Evolutionary conservation across 1,140 invertebrate species (phyloP).

Genomic region (Saccostrea glomerata): DNA sequence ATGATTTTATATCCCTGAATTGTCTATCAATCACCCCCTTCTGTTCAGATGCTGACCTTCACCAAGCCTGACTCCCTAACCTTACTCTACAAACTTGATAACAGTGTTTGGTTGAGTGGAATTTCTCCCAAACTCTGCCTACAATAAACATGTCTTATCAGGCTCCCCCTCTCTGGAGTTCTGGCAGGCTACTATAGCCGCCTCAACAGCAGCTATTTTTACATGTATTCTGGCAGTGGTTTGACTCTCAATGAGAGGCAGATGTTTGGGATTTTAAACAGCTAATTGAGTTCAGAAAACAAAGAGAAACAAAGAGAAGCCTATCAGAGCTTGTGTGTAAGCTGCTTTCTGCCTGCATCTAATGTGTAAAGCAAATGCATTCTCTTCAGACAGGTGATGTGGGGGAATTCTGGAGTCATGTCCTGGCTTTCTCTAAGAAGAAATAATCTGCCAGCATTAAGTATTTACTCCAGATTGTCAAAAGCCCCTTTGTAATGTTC

Average conservation of each 20-base stretch:
- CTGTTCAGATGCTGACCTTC: no score
- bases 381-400: background rate
- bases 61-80: no score
- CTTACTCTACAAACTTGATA: conserved; percentile 3
- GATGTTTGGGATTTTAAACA: conserved; percentile 11
- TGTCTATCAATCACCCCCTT: no score
- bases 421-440: background rate
- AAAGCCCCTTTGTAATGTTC: background rate
- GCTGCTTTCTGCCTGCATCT: background rate
- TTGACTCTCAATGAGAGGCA: background rate
- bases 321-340: background rate
- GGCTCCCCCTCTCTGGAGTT: background rate
- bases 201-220: background rate
- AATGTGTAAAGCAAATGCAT: background rate
- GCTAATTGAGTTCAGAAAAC: conserved; percentile 24
- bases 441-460: background rate
- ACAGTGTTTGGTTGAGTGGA: background rate
- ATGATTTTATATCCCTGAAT: no score
- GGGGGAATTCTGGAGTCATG: background rate
- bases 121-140: conserved; percentile 4
- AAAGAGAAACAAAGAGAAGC: conserved; percentile 24
- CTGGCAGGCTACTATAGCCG: background rate
- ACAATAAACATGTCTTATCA: conserved; percentile 24
- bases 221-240: conserved; percentile 12
- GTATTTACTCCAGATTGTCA: background rate